Conservation (phyloP, 2,888 invertebrate species). For the Lutraria lutraria region DNA sequence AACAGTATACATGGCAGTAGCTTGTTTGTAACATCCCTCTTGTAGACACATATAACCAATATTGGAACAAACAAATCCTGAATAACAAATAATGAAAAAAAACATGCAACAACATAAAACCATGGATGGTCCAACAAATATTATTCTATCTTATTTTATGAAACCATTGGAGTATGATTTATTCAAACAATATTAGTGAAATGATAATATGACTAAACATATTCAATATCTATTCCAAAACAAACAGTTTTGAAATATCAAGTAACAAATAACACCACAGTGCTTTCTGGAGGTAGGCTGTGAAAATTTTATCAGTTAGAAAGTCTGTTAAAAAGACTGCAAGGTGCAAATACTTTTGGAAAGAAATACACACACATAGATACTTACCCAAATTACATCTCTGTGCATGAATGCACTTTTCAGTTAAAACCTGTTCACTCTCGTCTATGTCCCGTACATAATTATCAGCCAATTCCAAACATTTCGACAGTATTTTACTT, state of each 20-base stretch:
- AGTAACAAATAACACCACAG: no score
- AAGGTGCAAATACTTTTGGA: no score
- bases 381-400: slow-evolving; percentile 47
- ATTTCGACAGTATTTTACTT: not conserved
- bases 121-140: not conserved
- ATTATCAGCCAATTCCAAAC: not conserved
- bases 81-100: not conserved
- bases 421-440: slow-evolving; percentile 3
- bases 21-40: slow-evolving; percentile 3
- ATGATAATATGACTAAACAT: no score
- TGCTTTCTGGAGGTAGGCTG: no score
- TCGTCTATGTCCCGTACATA: not conserved
- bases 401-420: slow-evolving; percentile 33
- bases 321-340: no score
- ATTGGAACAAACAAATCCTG: slow-evolving; percentile 39
- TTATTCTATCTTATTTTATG: no score
- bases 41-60: slow-evolving; percentile 20
- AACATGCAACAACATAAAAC: not conserved
- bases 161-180: no score
- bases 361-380: no score
- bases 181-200: no score
- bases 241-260: no score
- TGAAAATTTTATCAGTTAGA: no score
- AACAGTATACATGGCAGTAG: slow-evolving; percentile 3
- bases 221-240: no score